These are phyloP conservation scores for Donacobius atricapilla DNA, from an alignment of 2,113 vertebrate genomes.

Conservation along the genomic window DNA sequence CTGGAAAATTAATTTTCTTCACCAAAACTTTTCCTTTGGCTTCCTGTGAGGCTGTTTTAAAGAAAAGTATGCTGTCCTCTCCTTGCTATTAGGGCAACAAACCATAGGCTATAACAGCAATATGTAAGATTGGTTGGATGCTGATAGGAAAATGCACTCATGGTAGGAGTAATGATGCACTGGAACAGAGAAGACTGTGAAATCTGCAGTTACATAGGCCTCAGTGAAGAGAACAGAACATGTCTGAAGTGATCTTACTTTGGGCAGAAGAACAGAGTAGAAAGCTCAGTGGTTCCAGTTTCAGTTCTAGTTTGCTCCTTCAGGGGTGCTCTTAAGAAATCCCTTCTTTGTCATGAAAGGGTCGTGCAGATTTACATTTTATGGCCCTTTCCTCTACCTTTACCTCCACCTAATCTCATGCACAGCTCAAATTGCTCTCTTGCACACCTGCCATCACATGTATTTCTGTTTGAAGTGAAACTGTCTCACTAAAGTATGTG, in stretches of 20 bases:
- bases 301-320: background rate
- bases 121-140: background rate
- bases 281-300: background rate
- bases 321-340: background rate
- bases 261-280: background rate
- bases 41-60: background rate
- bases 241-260: background rate
- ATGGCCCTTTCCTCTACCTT: background rate
- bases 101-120: background rate
- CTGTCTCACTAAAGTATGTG: background rate
- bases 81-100: background rate
- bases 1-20: background rate
- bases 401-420: background rate
- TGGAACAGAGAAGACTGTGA: background rate
- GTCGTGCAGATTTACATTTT: accelerated
- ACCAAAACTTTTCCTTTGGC: background rate
- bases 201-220: background rate
- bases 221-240: background rate
- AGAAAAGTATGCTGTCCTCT: background rate
- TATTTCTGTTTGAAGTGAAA: background rate
- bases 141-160: background rate
- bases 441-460: background rate
- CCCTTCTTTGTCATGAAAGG: background rate
- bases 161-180: background rate
- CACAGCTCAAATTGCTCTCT: background rate